Conservation (phyloP, 2,113 vertebrate species). For the Rallus limicola region DNA sequence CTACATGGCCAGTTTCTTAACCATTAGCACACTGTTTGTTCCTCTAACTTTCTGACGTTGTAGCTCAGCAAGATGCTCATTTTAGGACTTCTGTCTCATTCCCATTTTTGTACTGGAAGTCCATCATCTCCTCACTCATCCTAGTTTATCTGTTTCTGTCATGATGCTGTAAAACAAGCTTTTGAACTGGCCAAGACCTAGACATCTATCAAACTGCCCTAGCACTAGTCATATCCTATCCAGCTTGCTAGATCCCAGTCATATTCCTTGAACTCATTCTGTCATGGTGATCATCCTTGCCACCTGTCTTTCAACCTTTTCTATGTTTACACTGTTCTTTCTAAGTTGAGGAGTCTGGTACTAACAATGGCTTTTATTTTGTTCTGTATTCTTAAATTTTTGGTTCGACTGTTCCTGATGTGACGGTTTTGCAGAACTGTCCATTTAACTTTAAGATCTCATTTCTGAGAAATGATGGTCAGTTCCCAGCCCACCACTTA, state of each 20-base stretch:
- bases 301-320: background rate
- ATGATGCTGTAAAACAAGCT: background rate
- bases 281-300: background rate
- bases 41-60: background rate
- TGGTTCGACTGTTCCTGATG: background rate
- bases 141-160: background rate
- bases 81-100: background rate
- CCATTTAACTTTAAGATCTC: slow-evolving; percentile 20
- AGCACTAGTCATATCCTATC: background rate
- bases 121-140: background rate
- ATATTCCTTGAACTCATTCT: background rate
- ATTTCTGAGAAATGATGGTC: slow-evolving; percentile 36
- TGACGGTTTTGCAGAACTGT: slow-evolving; percentile 29
- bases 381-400: slow-evolving; percentile 37
- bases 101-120: background rate
- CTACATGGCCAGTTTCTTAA: background rate
- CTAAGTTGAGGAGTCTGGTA: background rate
- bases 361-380: slow-evolving; percentile 28
- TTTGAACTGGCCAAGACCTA: background rate
- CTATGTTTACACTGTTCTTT: background rate
- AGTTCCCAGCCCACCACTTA: background rate
- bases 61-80: background rate
- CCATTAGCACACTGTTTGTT: background rate
- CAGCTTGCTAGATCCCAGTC: background rate
- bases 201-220: background rate